A percentile compares a stretch with the other conserved stretches of the same genome.
Conservation (phyloP, 2,888 invertebrate genomes). For the Philereme vetulata region DNA sequence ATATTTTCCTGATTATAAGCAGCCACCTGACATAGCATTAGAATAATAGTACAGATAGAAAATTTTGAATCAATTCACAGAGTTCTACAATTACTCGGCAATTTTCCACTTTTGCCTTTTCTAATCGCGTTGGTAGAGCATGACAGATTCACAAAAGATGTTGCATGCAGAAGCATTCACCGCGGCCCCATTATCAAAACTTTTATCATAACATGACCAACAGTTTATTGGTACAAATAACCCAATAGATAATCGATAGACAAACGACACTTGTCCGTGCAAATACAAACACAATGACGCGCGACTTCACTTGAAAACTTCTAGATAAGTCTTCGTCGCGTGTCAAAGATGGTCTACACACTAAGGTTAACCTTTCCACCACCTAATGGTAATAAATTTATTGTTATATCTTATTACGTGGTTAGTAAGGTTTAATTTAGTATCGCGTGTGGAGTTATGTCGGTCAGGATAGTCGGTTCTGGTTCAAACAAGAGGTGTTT, state of each 20-base stretch:
- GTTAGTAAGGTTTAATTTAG: conserved; percentile 37
- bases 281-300: conserved; percentile 71
- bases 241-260: conserved; percentile 54
- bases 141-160: background rate
- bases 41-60: no score
- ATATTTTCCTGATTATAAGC: no score
- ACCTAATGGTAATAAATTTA: conserved; percentile 1
- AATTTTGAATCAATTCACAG: no score
- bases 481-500: conserved; percentile 81
- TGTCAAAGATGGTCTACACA: conserved; percentile 57
- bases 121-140: no score
- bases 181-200: background rate
- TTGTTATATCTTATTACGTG: conserved; percentile 23
- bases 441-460: conserved; percentile 29
- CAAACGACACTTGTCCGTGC: conserved; percentile 68
- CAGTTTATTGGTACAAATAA: conserved; percentile 26
- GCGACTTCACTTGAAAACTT: conserved; percentile 76
- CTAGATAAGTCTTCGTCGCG: conserved; percentile 70
- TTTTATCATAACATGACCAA: conserved; percentile 12
- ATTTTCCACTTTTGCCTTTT: no score
- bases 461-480: conserved; percentile 62
- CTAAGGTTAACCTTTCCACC: conserved; percentile 38
- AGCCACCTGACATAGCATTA: no score
- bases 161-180: conserved; percentile 6
- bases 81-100: no score